phyloP scores from a whole-genome alignment of 2,797 vertebrate genomes.

The Xenopus petersii region DNA sequence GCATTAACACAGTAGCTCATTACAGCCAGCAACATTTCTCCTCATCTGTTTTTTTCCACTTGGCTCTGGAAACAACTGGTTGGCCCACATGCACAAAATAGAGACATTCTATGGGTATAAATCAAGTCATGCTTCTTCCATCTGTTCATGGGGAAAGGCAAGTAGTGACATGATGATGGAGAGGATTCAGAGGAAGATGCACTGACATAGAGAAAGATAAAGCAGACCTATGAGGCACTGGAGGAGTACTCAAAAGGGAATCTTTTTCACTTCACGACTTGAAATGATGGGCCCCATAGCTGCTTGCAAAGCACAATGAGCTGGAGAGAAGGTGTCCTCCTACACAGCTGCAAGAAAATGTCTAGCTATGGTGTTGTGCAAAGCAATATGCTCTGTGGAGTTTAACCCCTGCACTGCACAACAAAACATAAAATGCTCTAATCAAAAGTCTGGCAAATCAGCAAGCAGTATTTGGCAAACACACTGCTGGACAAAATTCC shows the following conservation, averaged over 20 bases:
- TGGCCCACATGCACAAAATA: neutral
- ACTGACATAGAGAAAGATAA: neutral
- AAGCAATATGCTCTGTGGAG: neutral
- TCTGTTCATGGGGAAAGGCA: neutral
- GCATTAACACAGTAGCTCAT: neutral
- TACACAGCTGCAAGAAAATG: neutral
- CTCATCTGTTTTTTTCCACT: conserved; percentile 1
- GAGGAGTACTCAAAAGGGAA: neutral
- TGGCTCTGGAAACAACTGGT: neutral
- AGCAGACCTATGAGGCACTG: neutral
- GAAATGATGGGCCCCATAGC: conserved; percentile 1
- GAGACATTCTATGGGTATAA: neutral
- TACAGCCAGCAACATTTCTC: neutral
- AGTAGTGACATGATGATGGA: neutral
- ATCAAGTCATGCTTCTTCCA: conserved; percentile 6
- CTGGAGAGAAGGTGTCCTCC: neutral
- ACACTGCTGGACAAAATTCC: too few species aligned
- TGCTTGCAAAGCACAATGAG: conserved; percentile 5
- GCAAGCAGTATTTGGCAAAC: too few species aligned
- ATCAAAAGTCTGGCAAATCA: too few species aligned
- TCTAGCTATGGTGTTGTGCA: neutral
- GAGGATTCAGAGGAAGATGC: neutral
- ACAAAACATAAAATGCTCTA: neutral
- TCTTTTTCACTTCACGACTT: neutral
- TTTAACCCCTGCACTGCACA: neutral